Evolutionary conservation across 2,888 invertebrate genomes (phyloP).

Genomic region (Harpagoxenus sublaevis): DNA sequence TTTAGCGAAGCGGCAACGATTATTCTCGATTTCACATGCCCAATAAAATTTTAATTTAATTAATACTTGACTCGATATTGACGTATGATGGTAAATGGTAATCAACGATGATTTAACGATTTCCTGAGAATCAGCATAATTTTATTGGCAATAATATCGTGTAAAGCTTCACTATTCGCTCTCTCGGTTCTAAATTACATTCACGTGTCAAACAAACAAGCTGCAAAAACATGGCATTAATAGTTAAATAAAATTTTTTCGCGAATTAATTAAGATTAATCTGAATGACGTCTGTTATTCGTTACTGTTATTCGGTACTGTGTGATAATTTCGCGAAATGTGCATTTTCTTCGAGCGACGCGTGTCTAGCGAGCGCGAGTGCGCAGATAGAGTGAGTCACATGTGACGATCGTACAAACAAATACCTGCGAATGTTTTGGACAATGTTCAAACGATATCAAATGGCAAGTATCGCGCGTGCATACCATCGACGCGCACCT

Average conservation of each 20-base stretch:
- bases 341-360: background rate
- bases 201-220: background rate
- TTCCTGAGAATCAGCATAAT: background rate
- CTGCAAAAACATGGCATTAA: background rate
- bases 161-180: background rate
- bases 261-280: background rate
- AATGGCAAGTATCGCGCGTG: constrained; percentile 40
- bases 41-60: constrained; percentile 1
- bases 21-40: background rate
- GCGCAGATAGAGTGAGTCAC: constrained; percentile 60
- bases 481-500: constrained; percentile 36
- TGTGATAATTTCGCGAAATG: constrained; percentile 9
- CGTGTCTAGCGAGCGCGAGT: background rate
- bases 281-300: background rate
- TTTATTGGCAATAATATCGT: background rate
- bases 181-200: background rate
- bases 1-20: background rate
- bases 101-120: background rate
- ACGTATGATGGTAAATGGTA: background rate
- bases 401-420: constrained; percentile 60
- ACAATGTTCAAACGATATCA: constrained; percentile 66
- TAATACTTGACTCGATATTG: background rate
- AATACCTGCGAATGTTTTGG: constrained; percentile 57
- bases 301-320: background rate
- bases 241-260: background rate